Conservation (phyloP, 2,888 invertebrate genomes). For the Arrhopalites spinosus region DNA sequence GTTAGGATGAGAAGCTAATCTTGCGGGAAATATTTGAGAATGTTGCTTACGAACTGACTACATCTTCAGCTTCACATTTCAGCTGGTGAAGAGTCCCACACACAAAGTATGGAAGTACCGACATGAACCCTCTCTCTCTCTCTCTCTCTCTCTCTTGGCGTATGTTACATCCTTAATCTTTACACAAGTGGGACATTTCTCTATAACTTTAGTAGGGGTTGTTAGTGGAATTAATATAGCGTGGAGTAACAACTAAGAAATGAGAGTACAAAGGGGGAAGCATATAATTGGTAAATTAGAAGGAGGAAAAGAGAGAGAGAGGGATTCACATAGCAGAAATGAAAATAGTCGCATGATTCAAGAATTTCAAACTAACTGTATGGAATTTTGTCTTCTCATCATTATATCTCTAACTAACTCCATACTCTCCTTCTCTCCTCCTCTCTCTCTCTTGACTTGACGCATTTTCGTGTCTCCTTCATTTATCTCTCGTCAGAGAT, state of each 20-base stretch:
- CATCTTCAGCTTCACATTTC: neutral
- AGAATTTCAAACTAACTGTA: neutral
- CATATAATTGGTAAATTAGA: slow-evolving; percentile 23
- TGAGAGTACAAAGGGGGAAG: too few species aligned
- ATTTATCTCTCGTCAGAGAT: neutral
- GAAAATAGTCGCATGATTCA: slow-evolving; percentile 15
- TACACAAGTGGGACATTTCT: neutral
- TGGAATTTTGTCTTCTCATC: too few species aligned
- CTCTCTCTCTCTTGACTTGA: neutral
- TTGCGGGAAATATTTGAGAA: slow-evolving; percentile 20
- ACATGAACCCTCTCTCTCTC: too few species aligned
- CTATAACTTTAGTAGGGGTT: neutral
- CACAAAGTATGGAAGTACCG: neutral
- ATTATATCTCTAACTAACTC: neutral
- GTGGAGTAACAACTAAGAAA: too few species aligned
- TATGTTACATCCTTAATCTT: neutral
- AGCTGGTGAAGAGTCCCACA: too few species aligned
- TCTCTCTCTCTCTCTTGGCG: too few species aligned
- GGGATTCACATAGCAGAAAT: neutral
- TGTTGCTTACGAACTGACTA: neutral
- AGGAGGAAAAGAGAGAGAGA: neutral
- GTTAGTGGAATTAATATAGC: too few species aligned
- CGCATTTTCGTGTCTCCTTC: neutral
- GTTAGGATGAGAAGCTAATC: slow-evolving; percentile 11
- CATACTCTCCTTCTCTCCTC: neutral